Base-by-base conservation (phyloP, 2,113 vertebrate genomes). In the Periophthalmodon schlosseri region DNA sequence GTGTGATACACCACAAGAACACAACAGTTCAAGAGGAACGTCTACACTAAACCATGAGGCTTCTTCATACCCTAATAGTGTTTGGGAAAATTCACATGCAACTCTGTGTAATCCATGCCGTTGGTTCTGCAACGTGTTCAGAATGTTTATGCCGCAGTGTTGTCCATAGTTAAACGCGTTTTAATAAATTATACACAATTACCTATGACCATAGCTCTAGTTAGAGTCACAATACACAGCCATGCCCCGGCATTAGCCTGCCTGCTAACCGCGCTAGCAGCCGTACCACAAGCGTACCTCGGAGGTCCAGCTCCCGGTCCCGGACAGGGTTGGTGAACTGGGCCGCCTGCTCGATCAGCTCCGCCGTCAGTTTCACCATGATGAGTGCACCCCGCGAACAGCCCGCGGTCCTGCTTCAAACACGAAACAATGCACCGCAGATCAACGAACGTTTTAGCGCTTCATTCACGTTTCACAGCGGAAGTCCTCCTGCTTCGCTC, bases 331-430 rank as follows among this genome's bases (percentile, higher is more conserved):
- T 98, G 0, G 96, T 99, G 80, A 96, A 98, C 58, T 98, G 97
- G 47, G 97, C 97, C 23, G 96, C 97, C 90, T 96, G 96, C 93
- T 99, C 97, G 7, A 98, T 96, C 33, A 98, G 83, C 82, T 99
- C 97, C 1, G 96, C 96, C 16, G 96, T 96, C 33, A 99, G 77
- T 73, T 98, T 98, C 84, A 97, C 97, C 97, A 98, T 98, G 23
- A 75, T 86, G 79, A 72, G 57, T 60, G 57, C 57, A 15, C 57
- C 10, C 57, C 57, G 57, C 57, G 57, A 28, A 15, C 57, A 60
- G 57, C 13, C 57, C 57, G 57, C 57, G 57, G 57, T 60, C 5
- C 57, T 24, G 57, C 57, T 60, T 28, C 57, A 28, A 60, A 60
- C 10, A 13, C 24, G 23, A 60, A 60, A 60, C 57, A 60, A 60